Evolutionary conservation across 2,113 vertebrate genomes (phyloP).

Genomic region (Tiliqua scincoides): DNA sequence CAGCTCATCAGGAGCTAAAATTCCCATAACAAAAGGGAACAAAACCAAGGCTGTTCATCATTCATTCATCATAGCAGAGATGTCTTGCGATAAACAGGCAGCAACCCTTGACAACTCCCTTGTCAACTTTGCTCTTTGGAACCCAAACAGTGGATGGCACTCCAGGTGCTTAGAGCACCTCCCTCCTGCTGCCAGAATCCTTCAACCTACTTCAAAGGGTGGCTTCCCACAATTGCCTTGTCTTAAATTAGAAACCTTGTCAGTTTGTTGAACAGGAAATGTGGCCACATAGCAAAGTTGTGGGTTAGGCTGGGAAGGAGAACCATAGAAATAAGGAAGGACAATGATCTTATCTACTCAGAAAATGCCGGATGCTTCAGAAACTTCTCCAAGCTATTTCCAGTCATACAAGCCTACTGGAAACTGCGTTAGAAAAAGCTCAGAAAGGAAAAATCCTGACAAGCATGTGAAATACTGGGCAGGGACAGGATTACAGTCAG

Average conservation of each 20-base stretch:
- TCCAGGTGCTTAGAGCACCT: accelerated
- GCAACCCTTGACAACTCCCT: accelerated
- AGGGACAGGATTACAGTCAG: too few relatives aligned
- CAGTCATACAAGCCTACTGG: not conserved
- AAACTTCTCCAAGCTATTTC: not conserved
- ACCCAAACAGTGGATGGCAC: accelerated
- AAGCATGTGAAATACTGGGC: not conserved
- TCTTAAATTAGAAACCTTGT: not conserved
- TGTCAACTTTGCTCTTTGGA: accelerated
- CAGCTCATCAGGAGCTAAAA: not conserved
- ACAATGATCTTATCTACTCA: not conserved
- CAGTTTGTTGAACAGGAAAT: not conserved
- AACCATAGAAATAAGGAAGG: not conserved
- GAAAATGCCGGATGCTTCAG: not conserved
- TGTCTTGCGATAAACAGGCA: accelerated
- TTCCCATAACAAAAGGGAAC: accelerated
- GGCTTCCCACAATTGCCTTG: not conserved
- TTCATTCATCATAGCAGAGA: not conserved
- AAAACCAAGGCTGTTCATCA: accelerated
- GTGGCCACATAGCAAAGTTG: not conserved
- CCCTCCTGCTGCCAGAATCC: not conserved
- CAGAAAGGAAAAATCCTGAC: not conserved
- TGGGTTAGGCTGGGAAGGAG: accelerated
- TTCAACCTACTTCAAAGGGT: not conserved
- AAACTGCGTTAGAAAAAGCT: not conserved